These are phyloP conservation scores for Frieseomelitta varia DNA, from an alignment of 1,140 invertebrate species.

Conservation along the genomic window DNA sequence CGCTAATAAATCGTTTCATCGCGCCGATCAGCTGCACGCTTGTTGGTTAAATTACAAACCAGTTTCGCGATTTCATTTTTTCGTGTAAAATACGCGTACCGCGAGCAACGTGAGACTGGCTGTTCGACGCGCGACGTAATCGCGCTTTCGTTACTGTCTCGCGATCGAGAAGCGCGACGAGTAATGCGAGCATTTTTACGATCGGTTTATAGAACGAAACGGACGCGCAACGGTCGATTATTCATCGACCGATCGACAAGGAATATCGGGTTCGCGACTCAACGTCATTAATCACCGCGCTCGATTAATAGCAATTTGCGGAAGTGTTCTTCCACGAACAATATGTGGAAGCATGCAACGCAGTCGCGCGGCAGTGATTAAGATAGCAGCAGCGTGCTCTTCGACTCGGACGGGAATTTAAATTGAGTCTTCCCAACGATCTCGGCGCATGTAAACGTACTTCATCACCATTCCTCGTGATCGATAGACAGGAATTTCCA, in stretches of 20 bases:
- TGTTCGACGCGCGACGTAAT: no score
- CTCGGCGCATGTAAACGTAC: not conserved
- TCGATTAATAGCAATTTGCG: conserved; percentile 64
- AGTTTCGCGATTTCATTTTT: not conserved
- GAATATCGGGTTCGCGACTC: conserved; percentile 60
- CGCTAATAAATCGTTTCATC: not conserved
- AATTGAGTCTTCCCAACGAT: conserved; percentile 29
- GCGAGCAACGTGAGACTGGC: no score
- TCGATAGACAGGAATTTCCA: not conserved
- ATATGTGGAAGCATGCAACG: conserved; percentile 59
- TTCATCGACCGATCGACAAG: conserved; percentile 58
- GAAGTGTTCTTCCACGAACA: conserved; percentile 52
- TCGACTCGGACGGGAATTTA: conserved; percentile 38
- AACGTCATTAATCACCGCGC: conserved; percentile 58
- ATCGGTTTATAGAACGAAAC: conserved; percentile 26
- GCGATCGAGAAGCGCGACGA: not conserved
- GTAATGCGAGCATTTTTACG: conserved; percentile 13
- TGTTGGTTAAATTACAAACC: not conserved
- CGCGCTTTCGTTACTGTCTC: not conserved
- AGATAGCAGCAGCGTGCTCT: conserved; percentile 41
- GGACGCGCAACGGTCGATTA: conserved; percentile 49
- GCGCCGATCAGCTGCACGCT: not conserved
- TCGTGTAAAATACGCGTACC: not conserved
- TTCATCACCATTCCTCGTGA: not conserved
- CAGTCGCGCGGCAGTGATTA: conserved; percentile 61